Conservation (phyloP, 1,140 invertebrate genomes). For the Antheraea mylitta region DNA sequence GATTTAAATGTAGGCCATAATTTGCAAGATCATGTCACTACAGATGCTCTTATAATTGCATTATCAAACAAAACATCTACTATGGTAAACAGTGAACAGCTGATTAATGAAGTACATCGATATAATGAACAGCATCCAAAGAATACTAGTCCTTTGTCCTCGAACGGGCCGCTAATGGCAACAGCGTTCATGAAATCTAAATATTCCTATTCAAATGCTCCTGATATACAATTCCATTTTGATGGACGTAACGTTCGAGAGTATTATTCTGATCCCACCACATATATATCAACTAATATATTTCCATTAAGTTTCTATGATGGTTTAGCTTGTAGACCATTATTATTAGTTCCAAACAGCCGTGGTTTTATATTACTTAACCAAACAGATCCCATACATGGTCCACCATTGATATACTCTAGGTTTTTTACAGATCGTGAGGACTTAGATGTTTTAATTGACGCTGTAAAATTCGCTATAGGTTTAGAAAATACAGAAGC, state of each 20-base stretch:
- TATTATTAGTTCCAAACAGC: slow-evolving; percentile 85
- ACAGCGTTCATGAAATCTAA: slow-evolving; percentile 80
- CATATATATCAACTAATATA: slow-evolving; percentile 70
- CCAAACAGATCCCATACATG: slow-evolving; percentile 83
- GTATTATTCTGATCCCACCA: slow-evolving; percentile 74
- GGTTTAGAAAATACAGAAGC: slow-evolving; percentile 80
- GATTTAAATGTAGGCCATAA: slow-evolving; percentile 87
- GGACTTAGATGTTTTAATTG: slow-evolving; percentile 82
- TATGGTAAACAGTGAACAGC: slow-evolving; percentile 57
- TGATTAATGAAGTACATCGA: slow-evolving; percentile 73
- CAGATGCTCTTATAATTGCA: slow-evolving; percentile 77
- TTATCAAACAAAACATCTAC: slow-evolving; percentile 78
- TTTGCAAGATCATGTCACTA: slow-evolving; percentile 88
- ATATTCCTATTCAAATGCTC: slow-evolving; percentile 68
- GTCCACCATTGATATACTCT: slow-evolving; percentile 89
- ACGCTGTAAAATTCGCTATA: slow-evolving; percentile 79
- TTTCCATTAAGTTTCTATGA: slow-evolving; percentile 77
- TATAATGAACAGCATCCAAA: slow-evolving; percentile 69
- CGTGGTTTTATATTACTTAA: slow-evolving; percentile 84
- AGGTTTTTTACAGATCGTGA: slow-evolving; percentile 85
- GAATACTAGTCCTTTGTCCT: slow-evolving; percentile 76
- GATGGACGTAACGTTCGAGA: slow-evolving; percentile 77
- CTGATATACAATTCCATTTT: slow-evolving; percentile 84
- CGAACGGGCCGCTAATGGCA: slow-evolving; percentile 72
- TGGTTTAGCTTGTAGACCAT: slow-evolving; percentile 73